Evolutionary conservation across 1,140 invertebrate species (phyloP).

Genomic region (Cherax destructor): DNA sequence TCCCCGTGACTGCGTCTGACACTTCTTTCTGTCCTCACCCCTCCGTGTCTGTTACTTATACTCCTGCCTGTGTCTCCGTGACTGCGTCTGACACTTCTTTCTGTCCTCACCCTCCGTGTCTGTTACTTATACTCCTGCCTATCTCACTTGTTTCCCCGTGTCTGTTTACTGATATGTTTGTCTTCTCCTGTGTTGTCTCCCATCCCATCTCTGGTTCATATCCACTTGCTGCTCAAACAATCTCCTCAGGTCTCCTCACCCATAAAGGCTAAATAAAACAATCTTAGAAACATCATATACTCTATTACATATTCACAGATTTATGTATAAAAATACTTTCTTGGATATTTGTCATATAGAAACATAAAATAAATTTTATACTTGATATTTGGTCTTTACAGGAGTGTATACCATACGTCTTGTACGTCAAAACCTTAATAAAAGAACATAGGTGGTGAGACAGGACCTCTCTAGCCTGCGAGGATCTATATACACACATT

Average conservation of each 20-base stretch:
- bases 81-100: neutral
- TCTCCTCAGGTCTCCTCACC: too few relatives aligned
- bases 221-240: too few relatives aligned
- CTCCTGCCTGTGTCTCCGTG: neutral
- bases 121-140: neutral
- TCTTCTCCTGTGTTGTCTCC: too few relatives aligned
- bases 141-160: neutral
- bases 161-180: too few relatives aligned
- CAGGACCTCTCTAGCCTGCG: neutral
- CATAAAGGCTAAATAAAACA: neutral
- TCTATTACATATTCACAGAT: neutral
- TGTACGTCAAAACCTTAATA: neutral
- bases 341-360: neutral
- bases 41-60: too few relatives aligned
- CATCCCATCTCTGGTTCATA: too few relatives aligned
- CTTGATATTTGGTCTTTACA: neutral
- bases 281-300: neutral
- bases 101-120: neutral
- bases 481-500: neutral
- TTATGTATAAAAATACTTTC: conserved; percentile 1
- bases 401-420: neutral
- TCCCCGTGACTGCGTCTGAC: too few relatives aligned
- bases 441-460: neutral
- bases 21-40: too few relatives aligned
- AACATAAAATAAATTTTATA: neutral